Conservation (phyloP, 2,888 invertebrate species). For the Cryptophagus acutangulus region DNA sequence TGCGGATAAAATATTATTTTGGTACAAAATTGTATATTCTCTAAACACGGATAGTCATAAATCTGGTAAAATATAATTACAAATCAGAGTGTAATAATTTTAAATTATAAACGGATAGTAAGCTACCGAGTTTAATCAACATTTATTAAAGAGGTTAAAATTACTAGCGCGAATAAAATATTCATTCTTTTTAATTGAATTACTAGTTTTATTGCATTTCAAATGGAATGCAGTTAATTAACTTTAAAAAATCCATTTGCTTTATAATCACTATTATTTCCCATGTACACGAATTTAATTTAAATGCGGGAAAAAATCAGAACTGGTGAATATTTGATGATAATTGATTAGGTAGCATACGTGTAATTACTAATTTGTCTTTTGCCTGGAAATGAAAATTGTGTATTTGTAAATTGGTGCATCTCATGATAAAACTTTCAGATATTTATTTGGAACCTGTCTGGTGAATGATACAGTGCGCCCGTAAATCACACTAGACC, state of each 20-base stretch:
- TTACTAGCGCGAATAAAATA: conserved; percentile 2
- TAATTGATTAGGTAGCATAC: too few species aligned
- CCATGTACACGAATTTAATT: not conserved
- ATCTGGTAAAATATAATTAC: conserved; percentile 3
- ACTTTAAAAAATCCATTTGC: not conserved
- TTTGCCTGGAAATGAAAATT: conserved; percentile 1
- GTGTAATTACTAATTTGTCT: too few species aligned
- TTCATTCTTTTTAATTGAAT: conserved; percentile 3
- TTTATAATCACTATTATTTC: not conserved
- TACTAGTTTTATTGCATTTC: conserved; percentile 1
- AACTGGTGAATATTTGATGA: too few species aligned
- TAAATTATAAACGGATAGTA: conserved; percentile 1
- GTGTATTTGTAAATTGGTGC: too few species aligned
- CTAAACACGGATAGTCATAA: conserved; percentile 1
- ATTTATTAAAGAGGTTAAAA: conserved; percentile 5
- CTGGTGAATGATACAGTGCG: conserved; percentile 38
- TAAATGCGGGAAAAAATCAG: conserved; percentile 2
- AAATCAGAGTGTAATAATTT: conserved; percentile 5
- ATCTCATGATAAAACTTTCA: not conserved
- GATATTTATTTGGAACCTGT: conserved; percentile 31
- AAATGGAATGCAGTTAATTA: not conserved
- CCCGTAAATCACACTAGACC: conserved; percentile 35
- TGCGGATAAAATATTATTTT: not conserved
- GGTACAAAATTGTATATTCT: not conserved
- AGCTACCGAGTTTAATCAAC: conserved; percentile 2